Evolutionary conservation across 2,888 invertebrate species (phyloP), one percentile per base, ranked within the genome.

Genomic region (Drosophila bunnanda): DNA sequence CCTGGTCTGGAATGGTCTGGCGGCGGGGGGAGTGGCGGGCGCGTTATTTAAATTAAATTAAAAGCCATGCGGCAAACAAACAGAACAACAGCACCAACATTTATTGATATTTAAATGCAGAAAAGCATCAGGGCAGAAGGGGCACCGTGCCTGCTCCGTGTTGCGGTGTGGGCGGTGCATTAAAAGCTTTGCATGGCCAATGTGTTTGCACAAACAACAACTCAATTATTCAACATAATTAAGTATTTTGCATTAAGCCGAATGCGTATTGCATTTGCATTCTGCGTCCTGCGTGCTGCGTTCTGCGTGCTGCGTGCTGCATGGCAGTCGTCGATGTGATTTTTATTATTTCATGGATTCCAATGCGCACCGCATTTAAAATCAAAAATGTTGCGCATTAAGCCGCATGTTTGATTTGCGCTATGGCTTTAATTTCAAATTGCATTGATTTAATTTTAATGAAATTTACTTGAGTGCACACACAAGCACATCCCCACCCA

Each of bases 221-320:
- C 89, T 89, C 86, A 88, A 88, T 89, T 89, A 89, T 89, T 86
- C 81, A 89, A 89, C 86, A 89, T 88, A 89, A 89, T 89, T 89
- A 89, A 89, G 90, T 89, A 89, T 89, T 89, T 89, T 82, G 86
- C 86, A 86, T 82, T 83, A 85, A 85, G 75, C 79, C 72, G 75
- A 70, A 66, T 56, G 58, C 76, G 75, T 73, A 62, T 71, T 71
- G 71, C 66, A 80, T 75, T 70, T 56, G 68, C 66, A 75, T 69
- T 72, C 20, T 32, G 64, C 68, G 53, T 67, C 56, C 10, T 44
- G 60, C 53, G 30, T 48, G 17, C 66, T 55, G 68, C 66, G 71
- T 69, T 52, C 44, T 36, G 66, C 68, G 53, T 67, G 59, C 15
- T 44, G 56, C 54, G 20, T 43, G 38, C 32, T 17, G 34, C 17